phyloP scores from a whole-genome alignment of 1,140 invertebrate species.

The Neodiprion lecontei region DNA sequence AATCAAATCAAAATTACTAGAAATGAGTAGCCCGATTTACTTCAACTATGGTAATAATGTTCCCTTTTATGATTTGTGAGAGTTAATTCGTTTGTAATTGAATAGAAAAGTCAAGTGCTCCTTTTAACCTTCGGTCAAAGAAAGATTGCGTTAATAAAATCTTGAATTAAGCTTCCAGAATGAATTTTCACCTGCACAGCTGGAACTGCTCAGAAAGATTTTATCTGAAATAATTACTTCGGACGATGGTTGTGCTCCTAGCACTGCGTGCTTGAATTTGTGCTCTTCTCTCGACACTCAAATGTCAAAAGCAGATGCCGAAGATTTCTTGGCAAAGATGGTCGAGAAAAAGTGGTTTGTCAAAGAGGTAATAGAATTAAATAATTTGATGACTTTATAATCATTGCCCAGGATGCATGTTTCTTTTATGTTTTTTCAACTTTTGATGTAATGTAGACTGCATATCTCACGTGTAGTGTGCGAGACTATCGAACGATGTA shows the following conservation, averaged over 20 bases:
- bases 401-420: too few species aligned
- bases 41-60: too few species aligned
- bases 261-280: constrained; percentile 46
- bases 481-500: too few species aligned
- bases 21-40: too few species aligned
- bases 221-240: constrained; percentile 46
- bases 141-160: constrained; percentile 10
- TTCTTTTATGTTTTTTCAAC: too few species aligned
- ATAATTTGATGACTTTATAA: background rate
- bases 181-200: constrained; percentile 36
- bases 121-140: too few species aligned
- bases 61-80: too few species aligned
- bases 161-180: constrained; percentile 28
- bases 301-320: constrained; percentile 37
- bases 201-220: constrained; percentile 38
- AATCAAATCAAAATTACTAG: too few species aligned
- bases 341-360: constrained; percentile 42
- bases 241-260: constrained; percentile 36
- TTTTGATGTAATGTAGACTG: too few species aligned
- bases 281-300: constrained; percentile 31
- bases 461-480: too few species aligned
- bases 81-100: too few species aligned
- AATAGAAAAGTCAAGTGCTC: too few species aligned
- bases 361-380: constrained; percentile 32
- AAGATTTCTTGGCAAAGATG: constrained; percentile 41